Base-by-base conservation (phyloP, 2,113 vertebrate species). In the Phalacrocorax aristotelis region DNA sequence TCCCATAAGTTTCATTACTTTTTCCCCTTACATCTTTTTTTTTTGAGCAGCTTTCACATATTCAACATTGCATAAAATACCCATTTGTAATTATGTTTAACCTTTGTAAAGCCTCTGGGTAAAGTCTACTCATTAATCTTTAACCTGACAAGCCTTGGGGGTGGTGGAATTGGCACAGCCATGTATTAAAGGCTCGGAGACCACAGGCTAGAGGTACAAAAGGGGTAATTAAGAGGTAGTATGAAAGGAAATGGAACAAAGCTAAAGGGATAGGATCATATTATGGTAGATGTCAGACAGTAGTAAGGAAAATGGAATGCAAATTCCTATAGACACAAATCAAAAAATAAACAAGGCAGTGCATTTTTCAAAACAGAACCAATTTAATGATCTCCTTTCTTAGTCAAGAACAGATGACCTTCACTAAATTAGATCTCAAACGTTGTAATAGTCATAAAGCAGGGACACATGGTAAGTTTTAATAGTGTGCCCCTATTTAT, bases 11-110 rank as follows among this genome's bases (percentile, higher is more conserved):
- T 98, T 96, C 96, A 93, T 97, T 95, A 87, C 83, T 71, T 96
- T 97, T 57, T 85, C 61, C 40, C 87, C 51, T 91, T 89, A 11
- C 40, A n/a, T n/a, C 83, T 88, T 71, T 20, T 34, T 1, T 17
- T 25, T 86, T 88, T 90, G 72, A 94, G 58, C 90, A 93, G 95
- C 93, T 98, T 98, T 97, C 97, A 96, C 68, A 97, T 98, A 96
- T 98, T 96, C 97, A 96, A 72, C 87, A 97, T 97, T 97, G 80
- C 95, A 97, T 97, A 98, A 98, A 98, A 98, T 97, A 97, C 96
- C 96, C 93, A 97, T 98, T 98, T 98, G 97, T 98, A 98, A 98
- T 98, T 98, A 98, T 96, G 91, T 97, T 97, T 98, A 98, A 98
- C 98, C 98, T 98, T 98, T 98, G 69, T 92, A 98, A 98, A 98